Percentiles rank a stretch among this genome's conserved stretches.
Evolutionary conservation across 2,113 vertebrate genomes (phyloP).

Genomic region (Clarias magur): DNA sequence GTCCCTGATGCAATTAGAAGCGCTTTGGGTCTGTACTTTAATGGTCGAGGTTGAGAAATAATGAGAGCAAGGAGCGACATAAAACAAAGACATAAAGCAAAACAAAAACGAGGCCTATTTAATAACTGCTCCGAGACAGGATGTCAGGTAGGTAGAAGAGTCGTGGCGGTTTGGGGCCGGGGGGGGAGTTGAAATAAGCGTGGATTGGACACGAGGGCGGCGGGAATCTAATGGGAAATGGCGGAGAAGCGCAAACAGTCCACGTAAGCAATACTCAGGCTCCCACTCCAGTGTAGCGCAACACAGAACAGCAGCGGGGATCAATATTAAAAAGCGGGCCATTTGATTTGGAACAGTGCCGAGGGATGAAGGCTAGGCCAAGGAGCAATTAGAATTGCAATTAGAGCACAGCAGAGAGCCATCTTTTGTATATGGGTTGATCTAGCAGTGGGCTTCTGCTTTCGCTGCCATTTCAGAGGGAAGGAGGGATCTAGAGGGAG

Average conservation of each 20-base stretch:
- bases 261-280: conserved; percentile 45
- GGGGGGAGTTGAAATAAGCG: background rate
- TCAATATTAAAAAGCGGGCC: conserved; percentile 53
- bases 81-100: conserved; percentile 51
- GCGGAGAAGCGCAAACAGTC: conserved; percentile 40
- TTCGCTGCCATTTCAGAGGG: conserved; percentile 16
- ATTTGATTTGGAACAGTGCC: conserved; percentile 48
- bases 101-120: conserved; percentile 46
- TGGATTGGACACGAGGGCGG: conserved; percentile 6
- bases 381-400: conserved; percentile 67
- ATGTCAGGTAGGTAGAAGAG: conserved; percentile 1
- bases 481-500: background rate
- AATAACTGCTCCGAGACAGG: conserved; percentile 11
- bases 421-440: conserved; percentile 29
- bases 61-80: conserved; percentile 57
- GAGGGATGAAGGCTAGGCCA: conserved; percentile 51
- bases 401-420: conserved; percentile 58
- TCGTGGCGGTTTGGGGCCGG: background rate
- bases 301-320: conserved; percentile 32
- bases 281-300: conserved; percentile 33
- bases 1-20: conserved; percentile 74
- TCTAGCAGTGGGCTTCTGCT: conserved; percentile 9
- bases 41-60: conserved; percentile 66
- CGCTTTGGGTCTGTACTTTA: conserved; percentile 67
- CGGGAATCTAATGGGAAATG: conserved; percentile 34